phyloP scores from a whole-genome alignment of 2,888 invertebrate genomes.

The Sinodicranocentrus sp. region DNA sequence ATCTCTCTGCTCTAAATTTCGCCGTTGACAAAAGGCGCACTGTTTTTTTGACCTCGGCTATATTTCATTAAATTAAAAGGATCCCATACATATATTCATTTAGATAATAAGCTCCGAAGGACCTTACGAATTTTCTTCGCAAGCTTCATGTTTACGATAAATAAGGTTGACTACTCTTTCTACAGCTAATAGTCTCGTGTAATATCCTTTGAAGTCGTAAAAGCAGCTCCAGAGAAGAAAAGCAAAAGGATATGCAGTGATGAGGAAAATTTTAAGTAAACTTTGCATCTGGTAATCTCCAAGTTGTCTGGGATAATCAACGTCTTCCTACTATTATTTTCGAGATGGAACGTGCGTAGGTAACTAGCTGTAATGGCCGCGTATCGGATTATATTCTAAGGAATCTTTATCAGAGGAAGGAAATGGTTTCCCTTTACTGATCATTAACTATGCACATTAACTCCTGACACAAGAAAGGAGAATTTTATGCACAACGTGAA shows the following conservation, averaged over 20 bases:
- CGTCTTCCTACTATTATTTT: neutral
- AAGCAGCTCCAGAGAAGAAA: slow-evolving; percentile 25
- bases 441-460: slow-evolving; percentile 65
- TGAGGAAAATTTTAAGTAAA: slow-evolving; percentile 54
- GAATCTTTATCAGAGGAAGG: slow-evolving; percentile 53
- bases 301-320: slow-evolving; percentile 13
- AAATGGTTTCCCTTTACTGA: slow-evolving; percentile 63
- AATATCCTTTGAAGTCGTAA: slow-evolving; percentile 15
- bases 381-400: slow-evolving; percentile 40
- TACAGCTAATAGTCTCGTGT: neutral
- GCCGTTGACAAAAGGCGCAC: slow-evolving; percentile 41
- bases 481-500: neutral
- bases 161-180: too few species aligned
- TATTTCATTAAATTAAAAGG: slow-evolving; percentile 55
- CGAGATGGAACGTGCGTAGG: neutral
- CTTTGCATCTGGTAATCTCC: slow-evolving; percentile 50
- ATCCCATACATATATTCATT: slow-evolving; percentile 29
- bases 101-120: slow-evolving; percentile 46
- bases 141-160: neutral
- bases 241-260: slow-evolving; percentile 19
- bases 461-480: slow-evolving; percentile 35
- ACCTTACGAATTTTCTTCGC: slow-evolving; percentile 27
- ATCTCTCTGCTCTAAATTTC: too few species aligned
- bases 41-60: slow-evolving; percentile 33
- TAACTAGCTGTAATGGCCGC: slow-evolving; percentile 28